These are phyloP conservation scores for Alviniconcha strummeri DNA, from an alignment of 2,888 invertebrate genomes.

Conservation along the genomic window DNA sequence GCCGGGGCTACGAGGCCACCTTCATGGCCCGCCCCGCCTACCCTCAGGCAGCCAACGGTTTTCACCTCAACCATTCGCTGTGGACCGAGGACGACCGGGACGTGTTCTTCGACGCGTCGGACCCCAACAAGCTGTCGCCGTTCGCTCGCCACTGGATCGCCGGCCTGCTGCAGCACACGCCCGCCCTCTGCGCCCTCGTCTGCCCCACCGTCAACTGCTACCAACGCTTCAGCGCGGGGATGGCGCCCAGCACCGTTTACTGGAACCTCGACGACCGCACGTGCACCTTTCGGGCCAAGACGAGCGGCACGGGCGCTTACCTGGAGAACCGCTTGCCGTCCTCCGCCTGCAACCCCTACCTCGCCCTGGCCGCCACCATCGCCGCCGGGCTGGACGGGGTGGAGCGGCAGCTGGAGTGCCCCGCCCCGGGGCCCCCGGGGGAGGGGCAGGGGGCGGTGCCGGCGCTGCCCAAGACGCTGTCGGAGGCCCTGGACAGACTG, in stretches of 20 bases:
- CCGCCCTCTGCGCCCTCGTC: slow-evolving; percentile 32
- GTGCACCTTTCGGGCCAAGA: slow-evolving; percentile 27
- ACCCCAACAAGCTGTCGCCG: slow-evolving; percentile 30
- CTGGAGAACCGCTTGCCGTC: slow-evolving; percentile 37
- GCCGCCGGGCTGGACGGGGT: slow-evolving; percentile 41
- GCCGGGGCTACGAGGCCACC: slow-evolving; percentile 25
- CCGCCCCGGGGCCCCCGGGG: slow-evolving; percentile 9
- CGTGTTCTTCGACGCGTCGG: slow-evolving; percentile 30
- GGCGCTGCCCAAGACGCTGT: slow-evolving; percentile 21
- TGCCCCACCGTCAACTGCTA: slow-evolving; percentile 41
- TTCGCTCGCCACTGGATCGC: slow-evolving; percentile 41
- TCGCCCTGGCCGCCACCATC: slow-evolving; percentile 28
- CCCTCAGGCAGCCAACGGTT: slow-evolving; percentile 22
- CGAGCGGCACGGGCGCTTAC: slow-evolving; percentile 28
- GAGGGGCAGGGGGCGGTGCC: not conserved
- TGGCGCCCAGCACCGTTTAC: slow-evolving; percentile 30
- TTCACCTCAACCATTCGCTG: slow-evolving; percentile 40
- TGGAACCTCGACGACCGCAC: slow-evolving; percentile 39
- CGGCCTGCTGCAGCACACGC: slow-evolving; percentile 34
- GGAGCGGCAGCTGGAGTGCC: slow-evolving; percentile 33
- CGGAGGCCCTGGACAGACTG: slow-evolving; percentile 28
- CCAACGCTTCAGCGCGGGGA: slow-evolving; percentile 24
- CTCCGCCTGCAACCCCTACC: slow-evolving; percentile 37
- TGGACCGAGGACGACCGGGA: slow-evolving; percentile 34
- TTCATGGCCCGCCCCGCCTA: slow-evolving; percentile 34